Conservation (phyloP, 1,140 invertebrate genomes). For the Diplogasteroides magnus region DNA sequence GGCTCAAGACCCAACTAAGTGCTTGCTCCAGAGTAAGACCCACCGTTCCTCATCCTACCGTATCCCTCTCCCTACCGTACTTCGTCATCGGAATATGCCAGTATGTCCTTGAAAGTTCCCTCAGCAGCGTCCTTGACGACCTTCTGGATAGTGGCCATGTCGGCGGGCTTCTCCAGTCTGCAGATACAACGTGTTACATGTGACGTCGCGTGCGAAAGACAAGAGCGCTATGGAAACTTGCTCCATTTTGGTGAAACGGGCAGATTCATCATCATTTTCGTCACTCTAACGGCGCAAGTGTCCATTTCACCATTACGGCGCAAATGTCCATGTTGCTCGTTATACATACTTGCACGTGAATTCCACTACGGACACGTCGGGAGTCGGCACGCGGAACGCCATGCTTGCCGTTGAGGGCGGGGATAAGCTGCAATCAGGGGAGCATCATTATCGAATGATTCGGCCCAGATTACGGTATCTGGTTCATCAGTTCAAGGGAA, state of each 20-base stretch:
- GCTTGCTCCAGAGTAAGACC: neutral
- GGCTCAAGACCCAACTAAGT: neutral
- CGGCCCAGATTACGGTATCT: too few relatives aligned
- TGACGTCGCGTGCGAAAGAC: too few relatives aligned
- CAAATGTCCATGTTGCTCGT: too few relatives aligned
- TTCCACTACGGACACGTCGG: slow-evolving; percentile 64
- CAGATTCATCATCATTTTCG: too few relatives aligned
- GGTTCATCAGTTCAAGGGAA: too few relatives aligned
- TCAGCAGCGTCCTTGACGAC: slow-evolving; percentile 78
- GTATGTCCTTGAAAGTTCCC: slow-evolving; percentile 73
- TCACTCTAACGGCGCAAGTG: too few relatives aligned
- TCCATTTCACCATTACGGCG: too few relatives aligned
- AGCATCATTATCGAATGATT: too few relatives aligned
- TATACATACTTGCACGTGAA: too few relatives aligned
- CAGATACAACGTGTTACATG: too few relatives aligned
- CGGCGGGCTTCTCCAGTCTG: slow-evolving; percentile 57
- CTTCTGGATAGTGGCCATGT: slow-evolving; percentile 75
- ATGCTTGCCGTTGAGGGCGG: slow-evolving; percentile 67
- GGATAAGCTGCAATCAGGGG: slow-evolving; percentile 52
- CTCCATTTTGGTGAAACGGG: too few relatives aligned
- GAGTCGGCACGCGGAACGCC: slow-evolving; percentile 66
- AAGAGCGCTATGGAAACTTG: too few relatives aligned
- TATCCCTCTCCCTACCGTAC: slow-evolving; percentile 65
- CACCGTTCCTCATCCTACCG: neutral
- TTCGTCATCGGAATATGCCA: slow-evolving; percentile 88